phyloP scores from a whole-genome alignment of 2,888 invertebrate species.

The Spilosoma lubricipeda region DNA sequence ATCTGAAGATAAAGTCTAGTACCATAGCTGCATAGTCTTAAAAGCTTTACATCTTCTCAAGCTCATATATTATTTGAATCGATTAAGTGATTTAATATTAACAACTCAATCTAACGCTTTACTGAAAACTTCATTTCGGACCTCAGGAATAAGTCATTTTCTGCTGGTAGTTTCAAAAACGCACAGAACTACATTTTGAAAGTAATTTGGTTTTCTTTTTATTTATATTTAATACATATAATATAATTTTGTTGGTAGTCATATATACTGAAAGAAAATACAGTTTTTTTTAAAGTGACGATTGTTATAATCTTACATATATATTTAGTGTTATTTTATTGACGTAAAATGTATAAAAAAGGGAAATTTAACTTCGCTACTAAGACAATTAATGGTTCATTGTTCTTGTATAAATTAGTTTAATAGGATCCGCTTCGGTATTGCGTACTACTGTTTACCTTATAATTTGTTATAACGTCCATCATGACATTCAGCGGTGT shows the following conservation, averaged over 20 bases:
- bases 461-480: neutral
- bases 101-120: neutral
- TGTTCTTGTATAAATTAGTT: neutral
- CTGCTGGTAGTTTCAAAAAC: no score
- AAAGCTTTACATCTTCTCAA: no score
- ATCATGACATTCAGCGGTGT: neutral
- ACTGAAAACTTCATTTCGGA: neutral
- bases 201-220: no score
- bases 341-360: neutral
- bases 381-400: neutral
- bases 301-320: no score
- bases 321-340: neutral
- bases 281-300: no score
- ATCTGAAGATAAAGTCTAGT: no score
- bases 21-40: no score
- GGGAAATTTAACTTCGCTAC: neutral
- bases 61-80: neutral
- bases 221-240: no score
- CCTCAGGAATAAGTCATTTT: neutral
- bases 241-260: no score
- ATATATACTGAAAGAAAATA: no score
- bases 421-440: neutral
- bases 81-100: neutral
- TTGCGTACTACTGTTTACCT: neutral
- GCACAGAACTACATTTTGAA: no score